Percentiles rank a stretch among this genome's conserved stretches.
phyloP scores from a whole-genome alignment of 1,140 invertebrate species.

The Macrocentrus cingulum region DNA sequence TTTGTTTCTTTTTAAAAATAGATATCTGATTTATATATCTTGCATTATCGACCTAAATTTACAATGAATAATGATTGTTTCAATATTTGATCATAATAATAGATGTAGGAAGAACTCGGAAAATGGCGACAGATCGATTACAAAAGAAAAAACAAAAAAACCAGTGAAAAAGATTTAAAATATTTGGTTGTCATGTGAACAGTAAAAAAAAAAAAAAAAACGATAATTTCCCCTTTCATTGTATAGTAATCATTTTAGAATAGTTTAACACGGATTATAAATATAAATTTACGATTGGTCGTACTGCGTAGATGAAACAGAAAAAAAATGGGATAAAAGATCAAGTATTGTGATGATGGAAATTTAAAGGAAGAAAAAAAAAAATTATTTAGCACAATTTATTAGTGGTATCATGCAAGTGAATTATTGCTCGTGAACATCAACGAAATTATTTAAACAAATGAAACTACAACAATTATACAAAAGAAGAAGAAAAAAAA shows the following conservation, averaged over 20 bases:
- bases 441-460: conserved; percentile 9
- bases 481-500: conserved; percentile 68
- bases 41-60: too few relatives aligned
- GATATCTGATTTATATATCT: too few relatives aligned
- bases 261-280: conserved; percentile 52
- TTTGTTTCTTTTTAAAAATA: too few relatives aligned
- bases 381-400: conserved; percentile 48
- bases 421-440: conserved; percentile 3
- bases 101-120: too few relatives aligned
- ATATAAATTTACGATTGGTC: conserved; percentile 46
- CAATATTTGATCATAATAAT: too few relatives aligned
- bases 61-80: too few relatives aligned
- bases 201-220: background rate
- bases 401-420: conserved; percentile 21
- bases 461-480: conserved; percentile 29
- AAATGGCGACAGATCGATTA: too few relatives aligned
- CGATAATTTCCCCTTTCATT: conserved; percentile 49
- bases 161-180: background rate
- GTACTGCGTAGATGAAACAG: conserved; percentile 49
- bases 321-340: conserved; percentile 10
- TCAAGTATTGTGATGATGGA: conserved; percentile 33
- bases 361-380: conserved; percentile 22
- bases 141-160: background rate
- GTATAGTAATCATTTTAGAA: conserved; percentile 55
- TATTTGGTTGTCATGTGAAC: background rate